Percentiles rank a stretch among this genome's conserved stretches.
These are phyloP conservation scores for Spatula versicolor DNA, from an alignment of 2,797 vertebrate species.

Conservation along the genomic window DNA sequence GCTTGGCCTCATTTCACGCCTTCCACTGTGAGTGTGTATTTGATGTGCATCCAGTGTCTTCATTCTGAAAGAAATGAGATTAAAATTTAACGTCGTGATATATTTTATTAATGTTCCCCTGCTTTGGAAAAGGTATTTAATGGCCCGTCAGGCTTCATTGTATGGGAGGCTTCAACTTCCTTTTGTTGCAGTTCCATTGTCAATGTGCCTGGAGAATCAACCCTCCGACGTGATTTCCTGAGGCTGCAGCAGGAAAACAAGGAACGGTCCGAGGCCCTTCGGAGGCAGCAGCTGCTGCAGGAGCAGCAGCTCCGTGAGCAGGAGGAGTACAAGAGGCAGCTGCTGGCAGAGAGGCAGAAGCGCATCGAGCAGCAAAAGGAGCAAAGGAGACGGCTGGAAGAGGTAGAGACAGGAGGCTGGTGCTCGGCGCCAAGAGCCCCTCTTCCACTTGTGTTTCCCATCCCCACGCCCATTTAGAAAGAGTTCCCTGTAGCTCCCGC, in stretches of 20 bases:
- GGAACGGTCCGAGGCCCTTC: slow-evolving; percentile 89
- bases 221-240: slow-evolving; percentile 89
- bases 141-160: background rate
- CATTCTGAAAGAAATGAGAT: background rate
- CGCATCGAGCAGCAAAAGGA: slow-evolving; percentile 92
- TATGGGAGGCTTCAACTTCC: slow-evolving; percentile 37
- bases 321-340: slow-evolving; percentile 90
- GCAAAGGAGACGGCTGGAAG: slow-evolving; percentile 87
- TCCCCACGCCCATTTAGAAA: background rate
- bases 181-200: slow-evolving; percentile 85
- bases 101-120: slow-evolving; percentile 31
- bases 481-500: background rate
- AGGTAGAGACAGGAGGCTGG: slow-evolving; percentile 76
- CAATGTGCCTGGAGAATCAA: slow-evolving; percentile 90
- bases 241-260: slow-evolving; percentile 92
- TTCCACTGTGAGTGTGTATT: background rate
- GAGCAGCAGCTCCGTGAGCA: slow-evolving; percentile 91
- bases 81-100: slow-evolving; percentile 36
- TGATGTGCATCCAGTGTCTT: slow-evolving; percentile 1
- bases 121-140: slow-evolving; percentile 41
- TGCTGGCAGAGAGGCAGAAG: slow-evolving; percentile 90
- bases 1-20: slow-evolving; percentile 36
- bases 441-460: background rate
- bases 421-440: background rate
- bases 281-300: slow-evolving; percentile 89